Conservation (phyloP, 2,888 invertebrate genomes). For the Chaetogeoica ovagalla region DNA sequence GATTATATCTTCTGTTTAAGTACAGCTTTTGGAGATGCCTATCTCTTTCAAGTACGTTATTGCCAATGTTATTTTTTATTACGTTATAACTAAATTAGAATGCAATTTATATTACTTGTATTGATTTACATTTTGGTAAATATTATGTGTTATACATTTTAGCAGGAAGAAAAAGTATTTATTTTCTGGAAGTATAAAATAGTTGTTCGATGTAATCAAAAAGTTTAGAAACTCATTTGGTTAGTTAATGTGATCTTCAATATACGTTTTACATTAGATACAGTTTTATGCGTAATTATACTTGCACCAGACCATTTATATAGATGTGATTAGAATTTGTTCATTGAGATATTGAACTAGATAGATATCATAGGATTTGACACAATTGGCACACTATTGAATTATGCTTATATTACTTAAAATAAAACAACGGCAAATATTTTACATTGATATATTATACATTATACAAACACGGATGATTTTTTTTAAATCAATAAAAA, state of each 20-base stretch:
- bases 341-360: constrained; percentile 27
- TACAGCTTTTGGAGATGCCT: constrained; percentile 97
- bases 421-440: constrained; percentile 25
- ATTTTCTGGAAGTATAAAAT: constrained; percentile 46
- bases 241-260: constrained; percentile 42
- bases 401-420: constrained; percentile 28
- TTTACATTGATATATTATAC: constrained; percentile 18
- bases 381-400: constrained; percentile 19
- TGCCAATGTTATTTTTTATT: neutral
- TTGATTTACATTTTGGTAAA: constrained; percentile 41
- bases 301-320: constrained; percentile 25
- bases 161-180: constrained; percentile 44
- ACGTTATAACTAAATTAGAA: neutral
- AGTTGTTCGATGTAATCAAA: constrained; percentile 44
- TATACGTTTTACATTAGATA: constrained; percentile 44
- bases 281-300: constrained; percentile 25
- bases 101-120: neutral
- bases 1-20: constrained; percentile 98
- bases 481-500: constrained; percentile 4
- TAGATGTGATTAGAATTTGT: constrained; percentile 33
- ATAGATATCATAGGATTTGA: constrained; percentile 34
- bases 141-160: constrained; percentile 34
- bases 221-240: constrained; percentile 47
- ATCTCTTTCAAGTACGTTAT: constrained; percentile 81
- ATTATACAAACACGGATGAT: constrained; percentile 22